These are phyloP conservation scores for Bathybates hornii DNA, from an alignment of 2,113 vertebrate species.

Conservation along the genomic window DNA sequence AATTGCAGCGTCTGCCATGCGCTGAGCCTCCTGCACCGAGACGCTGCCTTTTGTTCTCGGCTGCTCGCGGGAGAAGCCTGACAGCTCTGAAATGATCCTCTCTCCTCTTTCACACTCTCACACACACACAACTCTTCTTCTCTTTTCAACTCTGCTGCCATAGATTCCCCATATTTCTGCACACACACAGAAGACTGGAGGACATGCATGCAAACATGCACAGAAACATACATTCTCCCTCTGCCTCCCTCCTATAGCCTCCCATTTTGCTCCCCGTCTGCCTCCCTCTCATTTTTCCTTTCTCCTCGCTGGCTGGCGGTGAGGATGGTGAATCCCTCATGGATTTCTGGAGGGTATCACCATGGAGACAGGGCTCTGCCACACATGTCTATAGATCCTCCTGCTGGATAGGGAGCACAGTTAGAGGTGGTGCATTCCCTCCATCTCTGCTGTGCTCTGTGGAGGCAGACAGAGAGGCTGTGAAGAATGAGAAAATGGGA, in stretches of 20 bases:
- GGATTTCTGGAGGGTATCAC: conserved; percentile 79
- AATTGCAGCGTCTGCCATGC: conserved; percentile 64
- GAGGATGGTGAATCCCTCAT: conserved; percentile 75
- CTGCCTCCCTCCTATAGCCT: conserved; percentile 28
- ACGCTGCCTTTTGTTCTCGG: conserved; percentile 69
- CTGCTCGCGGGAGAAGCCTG: conserved; percentile 66
- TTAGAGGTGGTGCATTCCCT: conserved; percentile 58
- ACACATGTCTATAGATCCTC: conserved; percentile 75
- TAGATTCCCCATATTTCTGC: conserved; percentile 4
- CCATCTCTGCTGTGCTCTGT: conserved; percentile 23
- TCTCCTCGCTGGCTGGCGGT: conserved; percentile 58
- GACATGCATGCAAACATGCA: not conserved
- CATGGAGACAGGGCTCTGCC: conserved; percentile 77
- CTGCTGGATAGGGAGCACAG: conserved; percentile 70
- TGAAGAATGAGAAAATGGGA: not conserved
- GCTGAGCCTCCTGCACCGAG: conserved; percentile 62
- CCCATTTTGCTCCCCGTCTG: conserved; percentile 4
- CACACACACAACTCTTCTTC: not conserved
- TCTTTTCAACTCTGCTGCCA: conserved; percentile 12
- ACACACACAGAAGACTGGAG: not conserved
- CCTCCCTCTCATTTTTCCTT: conserved; percentile 44
- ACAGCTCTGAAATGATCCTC: conserved; percentile 73
- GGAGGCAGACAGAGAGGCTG: conserved; percentile 6
- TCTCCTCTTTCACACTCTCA: not conserved
- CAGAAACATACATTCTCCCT: conserved; percentile 18